Conservation (phyloP, 1,140 invertebrate species). For the Teleogryllus occipitalis region DNA sequence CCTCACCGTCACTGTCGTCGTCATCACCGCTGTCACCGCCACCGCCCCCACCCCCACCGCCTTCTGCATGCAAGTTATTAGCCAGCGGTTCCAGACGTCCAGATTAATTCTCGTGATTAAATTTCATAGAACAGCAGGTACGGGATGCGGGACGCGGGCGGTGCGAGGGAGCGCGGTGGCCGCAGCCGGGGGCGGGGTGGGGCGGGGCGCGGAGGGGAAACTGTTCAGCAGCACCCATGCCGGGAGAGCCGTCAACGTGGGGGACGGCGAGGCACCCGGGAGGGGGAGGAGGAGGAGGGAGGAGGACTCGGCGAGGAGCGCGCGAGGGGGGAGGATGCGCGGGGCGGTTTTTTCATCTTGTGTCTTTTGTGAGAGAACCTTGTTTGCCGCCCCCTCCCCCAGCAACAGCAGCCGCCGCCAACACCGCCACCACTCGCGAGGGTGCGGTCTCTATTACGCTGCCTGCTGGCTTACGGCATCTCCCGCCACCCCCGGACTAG, state of each 20-base stretch:
- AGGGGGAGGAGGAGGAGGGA: background rate
- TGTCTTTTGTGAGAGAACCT: slow-evolving; percentile 14
- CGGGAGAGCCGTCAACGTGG: background rate
- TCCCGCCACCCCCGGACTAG: too few species aligned
- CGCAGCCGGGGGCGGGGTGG: background rate
- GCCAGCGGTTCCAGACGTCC: slow-evolving; percentile 25
- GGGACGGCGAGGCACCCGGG: background rate
- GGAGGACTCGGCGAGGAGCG: too few species aligned
- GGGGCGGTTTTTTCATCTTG: background rate
- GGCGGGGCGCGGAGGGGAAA: background rate
- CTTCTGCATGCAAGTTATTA: slow-evolving; percentile 21
- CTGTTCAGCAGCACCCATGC: background rate
- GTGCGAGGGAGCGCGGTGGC: background rate
- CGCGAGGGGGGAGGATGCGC: background rate
- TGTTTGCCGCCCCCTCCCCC: background rate
- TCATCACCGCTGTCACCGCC: background rate
- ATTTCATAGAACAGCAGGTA: slow-evolving; percentile 24
- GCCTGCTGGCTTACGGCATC: background rate
- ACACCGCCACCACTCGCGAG: background rate
- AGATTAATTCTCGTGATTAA: slow-evolving; percentile 26
- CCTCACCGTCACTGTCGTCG: too few species aligned
- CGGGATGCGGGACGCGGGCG: background rate
- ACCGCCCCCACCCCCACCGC: slow-evolving; percentile 3
- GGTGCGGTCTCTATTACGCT: background rate
- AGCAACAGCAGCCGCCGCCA: background rate